Conservation (phyloP, 1,140 invertebrate genomes). For the Drosophila pseudoobscura region DNA sequence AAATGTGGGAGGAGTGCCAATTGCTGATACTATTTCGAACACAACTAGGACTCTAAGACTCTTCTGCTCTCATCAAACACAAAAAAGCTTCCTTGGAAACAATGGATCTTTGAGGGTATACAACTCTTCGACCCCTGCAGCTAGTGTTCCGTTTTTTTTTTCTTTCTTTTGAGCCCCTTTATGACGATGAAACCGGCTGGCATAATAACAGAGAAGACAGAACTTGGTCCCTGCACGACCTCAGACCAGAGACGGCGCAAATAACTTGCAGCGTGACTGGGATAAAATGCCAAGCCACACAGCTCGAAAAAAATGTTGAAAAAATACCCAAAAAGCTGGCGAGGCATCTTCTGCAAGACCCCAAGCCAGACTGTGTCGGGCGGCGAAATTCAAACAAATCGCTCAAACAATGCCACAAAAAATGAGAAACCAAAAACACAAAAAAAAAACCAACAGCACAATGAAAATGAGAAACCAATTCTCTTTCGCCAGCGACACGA, state of each 20-base stretch:
- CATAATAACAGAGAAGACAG: slow-evolving; percentile 72
- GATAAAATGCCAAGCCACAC: slow-evolving; percentile 72
- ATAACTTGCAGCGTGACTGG: slow-evolving; percentile 80
- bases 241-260: slow-evolving; percentile 51
- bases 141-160: neutral
- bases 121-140: neutral
- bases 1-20: no score
- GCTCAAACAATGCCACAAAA: slow-evolving; percentile 76
- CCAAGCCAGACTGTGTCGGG: slow-evolving; percentile 47
- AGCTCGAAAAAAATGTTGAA: slow-evolving; percentile 14
- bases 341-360: slow-evolving; percentile 64
- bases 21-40: no score
- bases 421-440: slow-evolving; percentile 34
- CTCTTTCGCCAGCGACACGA: slow-evolving; percentile 61
- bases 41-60: no score
- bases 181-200: slow-evolving; percentile 74
- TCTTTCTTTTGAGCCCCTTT: slow-evolving; percentile 22
- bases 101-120: no score
- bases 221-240: slow-evolving; percentile 61
- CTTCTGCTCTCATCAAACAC: no score
- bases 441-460: slow-evolving; percentile 31
- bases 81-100: no score
- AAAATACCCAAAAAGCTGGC: slow-evolving; percentile 47
- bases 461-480: slow-evolving; percentile 64
- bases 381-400: slow-evolving; percentile 78